Evolutionary conservation across 1,140 invertebrate species (phyloP), one percentile per base, ranked within the genome.

Genomic region (Pectinophora gossypiella): DNA sequence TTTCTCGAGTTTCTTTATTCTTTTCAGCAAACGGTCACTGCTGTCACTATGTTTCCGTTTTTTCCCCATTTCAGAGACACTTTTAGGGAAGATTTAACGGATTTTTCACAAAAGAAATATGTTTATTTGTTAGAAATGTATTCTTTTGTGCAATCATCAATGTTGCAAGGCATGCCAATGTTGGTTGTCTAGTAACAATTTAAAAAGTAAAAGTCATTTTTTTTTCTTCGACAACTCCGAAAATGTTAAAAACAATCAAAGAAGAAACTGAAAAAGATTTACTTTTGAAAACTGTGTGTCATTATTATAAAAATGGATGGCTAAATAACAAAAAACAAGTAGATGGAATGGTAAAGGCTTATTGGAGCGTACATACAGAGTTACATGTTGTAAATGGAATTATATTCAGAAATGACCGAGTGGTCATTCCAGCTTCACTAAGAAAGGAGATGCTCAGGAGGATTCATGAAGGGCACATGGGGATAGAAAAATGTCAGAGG

Each of bases 381-480:
- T 2, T 53, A 3, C 44, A 53, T 46, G 23, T 40, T 4, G n/a
- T 53, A 3, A 19, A 53, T 3, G 43, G 27, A 5, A 19, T 53
- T 3, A 15, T 53, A 15, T 53, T 46, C 15, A 19, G 51, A 9
- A 36, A 21, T 7, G 23, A 47, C 4, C 16, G 18, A 12, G 32
- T 53, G 13, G 19, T 53, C 1, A 53, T 53, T 19, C 51, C 43
- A 12, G 21, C n/a, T 4, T 19, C 22, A 5, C 5, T 45, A 51
- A 55, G 40, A 64, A 66, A 38, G 23, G 76, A 22, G 22, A 58
- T 46, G 46, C 55, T 32, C 2, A 18, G 42, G 4, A 18, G 48
- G 1, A 32, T 71, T 38, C 69, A 77, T 44, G 63, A 64, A 51
- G 49, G 55, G 22, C 69, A 73, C 50, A 32, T 71, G 10, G 70